Evolutionary conservation across 1,140 invertebrate genomes (phyloP).

Genomic region (Pachypeltis micranthus): DNA sequence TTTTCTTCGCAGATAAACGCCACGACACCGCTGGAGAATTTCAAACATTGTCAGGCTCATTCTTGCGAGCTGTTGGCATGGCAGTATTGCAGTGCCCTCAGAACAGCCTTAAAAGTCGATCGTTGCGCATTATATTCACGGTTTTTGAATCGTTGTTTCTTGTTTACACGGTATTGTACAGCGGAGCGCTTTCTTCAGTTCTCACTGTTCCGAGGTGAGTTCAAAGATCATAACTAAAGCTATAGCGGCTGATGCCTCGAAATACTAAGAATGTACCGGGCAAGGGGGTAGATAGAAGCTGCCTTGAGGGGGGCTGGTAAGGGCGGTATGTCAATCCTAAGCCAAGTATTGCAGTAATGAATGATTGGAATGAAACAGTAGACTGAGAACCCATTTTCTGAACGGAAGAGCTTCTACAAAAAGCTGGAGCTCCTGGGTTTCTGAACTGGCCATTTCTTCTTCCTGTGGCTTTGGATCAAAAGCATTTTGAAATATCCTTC

Average conservation of each 20-base stretch:
- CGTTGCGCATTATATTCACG: conserved; percentile 16
- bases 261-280: too few relatives aligned
- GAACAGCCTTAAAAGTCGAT: conserved; percentile 11
- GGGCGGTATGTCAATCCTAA: too few relatives aligned
- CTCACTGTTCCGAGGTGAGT: conserved; percentile 17
- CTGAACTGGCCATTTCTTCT: too few relatives aligned
- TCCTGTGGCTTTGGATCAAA: too few relatives aligned
- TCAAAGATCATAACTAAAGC: background rate
- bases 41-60: conserved; percentile 4
- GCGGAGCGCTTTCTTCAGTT: conserved; percentile 11
- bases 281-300: too few relatives aligned
- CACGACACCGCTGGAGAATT: background rate
- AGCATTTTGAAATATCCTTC: too few relatives aligned
- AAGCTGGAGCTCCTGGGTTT: too few relatives aligned
- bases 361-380: too few relatives aligned
- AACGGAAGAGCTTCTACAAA: too few relatives aligned
- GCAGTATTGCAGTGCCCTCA: conserved; percentile 12
- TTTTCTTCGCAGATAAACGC: background rate
- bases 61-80: conserved; percentile 15
- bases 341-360: too few relatives aligned
- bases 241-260: background rate
- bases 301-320: too few relatives aligned
- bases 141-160: conserved; percentile 17
- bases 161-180: conserved; percentile 8
- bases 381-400: too few relatives aligned